Evolutionary conservation across 2,888 invertebrate genomes (phyloP), one percentile per base, ranked within the genome.

Genomic region (Catocala sponsa): DNA sequence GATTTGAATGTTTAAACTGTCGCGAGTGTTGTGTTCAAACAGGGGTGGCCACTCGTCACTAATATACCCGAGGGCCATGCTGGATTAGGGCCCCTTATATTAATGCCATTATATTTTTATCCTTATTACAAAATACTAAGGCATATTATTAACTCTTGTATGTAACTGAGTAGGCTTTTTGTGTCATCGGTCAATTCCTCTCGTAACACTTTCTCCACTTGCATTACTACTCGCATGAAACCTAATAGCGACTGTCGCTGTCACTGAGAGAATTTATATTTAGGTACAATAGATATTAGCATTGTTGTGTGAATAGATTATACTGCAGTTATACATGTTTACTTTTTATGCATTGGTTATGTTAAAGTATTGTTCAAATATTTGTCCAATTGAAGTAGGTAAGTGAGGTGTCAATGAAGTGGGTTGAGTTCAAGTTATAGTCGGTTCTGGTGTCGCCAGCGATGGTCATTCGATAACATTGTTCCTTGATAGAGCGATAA

Each of bases 1-100:
- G 89, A 89, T 91, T 91, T 88, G 84, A 84, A 85, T 86, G 85
- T 88, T 91, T 88, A 87, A 91, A 90, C 86, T 83, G 86, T 83
- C 83, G 81, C 75, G 71, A 82, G 84, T 79, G 72, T 77, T 70
- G 79, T 81, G 81, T 81, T 84, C 82, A 86, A 87, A 87, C 80
- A 84, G 85, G 89, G 89, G 86, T 80, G 84, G 81, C 76, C 80
- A 83, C 81, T 80, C 82, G 82, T 71, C 84, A 78, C 84, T 85
- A 84, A 86, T 83, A 74, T 81, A 78, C 79, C 76, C 75, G 66
- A 79, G 76, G 81, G 80, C 77, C 64, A 64, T 63, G 65, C 59
- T 68, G 74, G 65, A 63, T 68, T 75, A 70, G 55, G 62, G 63
- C 63, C 65, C 66, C 67, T 50, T 15, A 43, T 59, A 44, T 55